Conservation (phyloP, 1,140 invertebrate genomes). For the Telenomus remus region DNA sequence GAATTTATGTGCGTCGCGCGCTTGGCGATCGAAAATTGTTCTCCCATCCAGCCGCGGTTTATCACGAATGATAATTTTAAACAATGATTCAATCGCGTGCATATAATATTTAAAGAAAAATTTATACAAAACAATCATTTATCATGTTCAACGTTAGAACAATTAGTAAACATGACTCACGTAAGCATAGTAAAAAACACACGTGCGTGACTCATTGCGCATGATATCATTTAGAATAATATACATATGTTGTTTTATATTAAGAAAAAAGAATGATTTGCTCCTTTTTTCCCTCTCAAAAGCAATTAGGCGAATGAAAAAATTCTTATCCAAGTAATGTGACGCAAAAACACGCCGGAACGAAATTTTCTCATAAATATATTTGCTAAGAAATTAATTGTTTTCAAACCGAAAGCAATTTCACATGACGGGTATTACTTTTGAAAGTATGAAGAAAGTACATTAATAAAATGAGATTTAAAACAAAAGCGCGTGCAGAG, state of each 20-base stretch:
- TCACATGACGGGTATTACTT: no score
- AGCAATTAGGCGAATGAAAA: background rate
- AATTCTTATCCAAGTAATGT: background rate
- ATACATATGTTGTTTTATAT: no score
- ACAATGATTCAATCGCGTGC: slow-evolving; percentile 42
- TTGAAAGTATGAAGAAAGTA: no score
- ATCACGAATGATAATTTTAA: slow-evolving; percentile 26
- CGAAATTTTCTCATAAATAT: no score
- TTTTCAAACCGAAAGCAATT: background rate
- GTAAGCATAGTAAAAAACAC: slow-evolving; percentile 26
- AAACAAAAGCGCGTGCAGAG: no score
- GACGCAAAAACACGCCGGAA: no score
- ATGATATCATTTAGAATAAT: slow-evolving; percentile 3
- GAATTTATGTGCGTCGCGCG: slow-evolving; percentile 6
- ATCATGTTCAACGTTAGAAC: slow-evolving; percentile 46
- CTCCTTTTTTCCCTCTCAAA: background rate
- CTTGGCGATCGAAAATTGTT: background rate
- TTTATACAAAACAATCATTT: slow-evolving; percentile 50
- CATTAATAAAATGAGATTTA: no score
- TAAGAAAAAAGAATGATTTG: no score
- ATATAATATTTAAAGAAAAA: slow-evolving; percentile 44
- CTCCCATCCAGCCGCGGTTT: background rate
- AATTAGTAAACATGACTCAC: slow-evolving; percentile 49
- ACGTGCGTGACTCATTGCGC: slow-evolving; percentile 34
- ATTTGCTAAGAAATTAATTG: background rate